Percentiles rank a stretch among this genome's conserved stretches.
These are phyloP conservation scores for Eumerus sabulonum DNA, from an alignment of 2,888 invertebrate genomes.

Conservation along the genomic window DNA sequence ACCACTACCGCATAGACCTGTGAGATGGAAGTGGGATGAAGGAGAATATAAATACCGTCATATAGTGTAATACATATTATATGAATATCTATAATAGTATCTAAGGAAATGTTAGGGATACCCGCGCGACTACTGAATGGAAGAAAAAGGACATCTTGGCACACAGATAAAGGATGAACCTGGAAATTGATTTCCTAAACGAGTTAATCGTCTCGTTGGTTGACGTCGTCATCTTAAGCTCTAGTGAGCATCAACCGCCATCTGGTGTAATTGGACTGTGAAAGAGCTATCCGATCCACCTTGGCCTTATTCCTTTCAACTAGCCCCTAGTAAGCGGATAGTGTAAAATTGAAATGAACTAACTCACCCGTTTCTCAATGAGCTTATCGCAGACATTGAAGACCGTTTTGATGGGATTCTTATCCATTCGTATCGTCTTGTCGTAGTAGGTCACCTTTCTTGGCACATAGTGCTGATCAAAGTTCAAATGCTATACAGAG, in stretches of 20 bases:
- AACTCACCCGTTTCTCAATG: constrained; percentile 88
- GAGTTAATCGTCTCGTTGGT: constrained; percentile 53
- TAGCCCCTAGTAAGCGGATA: not conserved
- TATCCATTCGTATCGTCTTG: constrained; percentile 94
- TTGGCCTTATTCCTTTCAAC: not conserved
- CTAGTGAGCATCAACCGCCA: constrained; percentile 1
- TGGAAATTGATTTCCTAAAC: constrained; percentile 66
- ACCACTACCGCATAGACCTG: constrained; percentile 92
- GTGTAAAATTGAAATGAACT: constrained; percentile 32
- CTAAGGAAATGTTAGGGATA: not conserved
- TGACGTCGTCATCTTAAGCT: constrained; percentile 10
- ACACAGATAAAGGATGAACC: constrained; percentile 62
- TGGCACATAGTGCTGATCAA: constrained; percentile 89
- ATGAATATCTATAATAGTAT: not conserved
- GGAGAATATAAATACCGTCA: constrained; percentile 27
- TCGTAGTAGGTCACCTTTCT: constrained; percentile 92
- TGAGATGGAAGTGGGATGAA: not conserved
- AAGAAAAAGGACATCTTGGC: constrained; percentile 51
- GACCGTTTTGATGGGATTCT: constrained; percentile 96
- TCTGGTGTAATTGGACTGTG: not conserved
- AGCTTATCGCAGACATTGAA: constrained; percentile 95
- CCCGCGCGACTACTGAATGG: constrained; percentile 1
- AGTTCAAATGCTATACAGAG: constrained; percentile 86
- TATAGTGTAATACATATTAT: constrained; percentile 10
- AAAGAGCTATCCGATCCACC: not conserved